These are phyloP conservation scores for Muschampia plurimacula DNA, from an alignment of 2,888 invertebrate species.

Conservation along the genomic window DNA sequence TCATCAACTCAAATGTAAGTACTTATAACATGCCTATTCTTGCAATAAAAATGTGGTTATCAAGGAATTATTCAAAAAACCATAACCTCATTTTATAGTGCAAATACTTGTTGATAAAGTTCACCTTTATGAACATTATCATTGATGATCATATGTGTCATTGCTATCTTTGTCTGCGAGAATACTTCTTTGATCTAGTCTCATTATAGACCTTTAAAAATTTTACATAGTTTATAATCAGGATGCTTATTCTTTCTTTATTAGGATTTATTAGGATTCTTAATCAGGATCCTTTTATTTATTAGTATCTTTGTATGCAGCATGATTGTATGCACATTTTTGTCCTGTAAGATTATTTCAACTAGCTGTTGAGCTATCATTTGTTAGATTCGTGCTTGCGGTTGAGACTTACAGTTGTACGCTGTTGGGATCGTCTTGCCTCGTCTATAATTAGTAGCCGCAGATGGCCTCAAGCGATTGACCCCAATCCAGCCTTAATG, in stretches of 20 bases:
- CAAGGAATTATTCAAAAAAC: not conserved
- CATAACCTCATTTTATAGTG: not conserved
- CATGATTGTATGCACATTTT: not conserved
- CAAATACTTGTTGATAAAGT: not conserved
- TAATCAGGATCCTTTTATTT: not conserved
- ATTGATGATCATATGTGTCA: constrained; percentile 20
- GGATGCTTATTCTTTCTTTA: too few species aligned
- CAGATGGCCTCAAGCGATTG: constrained; percentile 84
- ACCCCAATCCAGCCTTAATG: constrained; percentile 81
- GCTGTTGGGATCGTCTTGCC: constrained; percentile 69
- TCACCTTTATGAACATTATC: not conserved
- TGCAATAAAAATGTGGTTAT: not conserved
- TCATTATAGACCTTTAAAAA: constrained; percentile 11
- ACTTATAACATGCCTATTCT: not conserved
- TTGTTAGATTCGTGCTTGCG: constrained; percentile 60
- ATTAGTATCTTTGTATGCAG: constrained; percentile 5
- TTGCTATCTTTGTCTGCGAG: not conserved
- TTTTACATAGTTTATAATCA: constrained; percentile 7
- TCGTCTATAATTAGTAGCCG: constrained; percentile 80
- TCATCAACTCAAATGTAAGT: not conserved
- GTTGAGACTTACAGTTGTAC: constrained; percentile 69
- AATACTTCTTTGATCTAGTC: not conserved
- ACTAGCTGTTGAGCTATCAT: constrained; percentile 40
- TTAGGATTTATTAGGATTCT: too few species aligned
- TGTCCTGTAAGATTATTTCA: not conserved